Evolutionary conservation across 2,797 vertebrate species (phyloP).

Genomic region (Momotus momota): DNA sequence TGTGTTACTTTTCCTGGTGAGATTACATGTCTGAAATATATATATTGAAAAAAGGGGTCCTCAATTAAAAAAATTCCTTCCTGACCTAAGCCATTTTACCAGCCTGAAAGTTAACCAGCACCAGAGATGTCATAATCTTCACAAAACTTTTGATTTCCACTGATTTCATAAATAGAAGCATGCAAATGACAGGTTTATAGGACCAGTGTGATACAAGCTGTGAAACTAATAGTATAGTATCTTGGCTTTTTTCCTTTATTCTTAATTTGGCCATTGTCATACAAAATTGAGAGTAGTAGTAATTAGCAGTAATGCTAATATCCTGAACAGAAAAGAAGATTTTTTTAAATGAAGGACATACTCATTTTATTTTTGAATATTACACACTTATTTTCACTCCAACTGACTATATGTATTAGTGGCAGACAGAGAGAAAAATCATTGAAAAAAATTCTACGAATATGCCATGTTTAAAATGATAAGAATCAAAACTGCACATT

Average conservation of each 20-base stretch:
- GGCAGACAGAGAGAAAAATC: background rate
- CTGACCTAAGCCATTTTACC: background rate
- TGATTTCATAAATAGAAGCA: background rate
- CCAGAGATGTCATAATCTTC: background rate
- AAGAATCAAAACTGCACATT: background rate
- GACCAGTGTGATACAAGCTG: background rate
- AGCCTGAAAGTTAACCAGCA: background rate
- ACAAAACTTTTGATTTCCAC: background rate
- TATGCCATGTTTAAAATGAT: background rate
- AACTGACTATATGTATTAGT: background rate
- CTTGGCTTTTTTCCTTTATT: background rate
- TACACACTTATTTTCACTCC: background rate
- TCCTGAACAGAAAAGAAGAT: background rate
- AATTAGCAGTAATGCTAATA: slow-evolving; percentile 11
- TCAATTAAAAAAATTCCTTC: background rate
- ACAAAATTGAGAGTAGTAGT: background rate
- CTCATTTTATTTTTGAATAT: background rate
- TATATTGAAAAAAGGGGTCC: background rate
- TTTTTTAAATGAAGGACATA: background rate
- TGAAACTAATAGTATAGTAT: background rate
- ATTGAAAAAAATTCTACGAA: background rate
- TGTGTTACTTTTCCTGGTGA: background rate
- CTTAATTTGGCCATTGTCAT: background rate
- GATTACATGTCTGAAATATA: background rate
- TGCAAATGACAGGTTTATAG: background rate